Evolutionary conservation across 2,888 invertebrate genomes (phyloP).

Genomic region (Meghimatium bilineatum): DNA sequence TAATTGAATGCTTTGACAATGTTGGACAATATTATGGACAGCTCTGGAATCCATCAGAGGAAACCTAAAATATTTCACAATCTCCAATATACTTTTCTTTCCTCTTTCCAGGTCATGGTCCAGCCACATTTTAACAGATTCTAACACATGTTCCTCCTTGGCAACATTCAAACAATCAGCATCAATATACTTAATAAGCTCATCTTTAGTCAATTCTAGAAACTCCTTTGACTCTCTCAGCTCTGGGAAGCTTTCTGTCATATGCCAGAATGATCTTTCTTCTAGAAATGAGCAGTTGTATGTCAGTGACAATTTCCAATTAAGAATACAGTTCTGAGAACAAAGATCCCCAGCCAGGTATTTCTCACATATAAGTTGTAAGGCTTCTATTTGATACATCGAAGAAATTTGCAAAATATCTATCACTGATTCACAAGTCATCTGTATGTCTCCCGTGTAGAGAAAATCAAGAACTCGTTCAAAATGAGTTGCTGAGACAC

Average conservation of each 20-base stretch:
- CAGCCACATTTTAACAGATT: conserved; percentile 78
- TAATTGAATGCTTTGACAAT: conserved; percentile 11
- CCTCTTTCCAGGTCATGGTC: conserved; percentile 73
- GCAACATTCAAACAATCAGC: conserved; percentile 78
- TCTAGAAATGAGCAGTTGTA: conserved; percentile 79
- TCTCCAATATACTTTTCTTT: conserved; percentile 77
- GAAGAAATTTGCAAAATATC: conserved; percentile 86
- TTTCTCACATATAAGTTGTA: conserved; percentile 87
- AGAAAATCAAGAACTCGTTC: conserved; percentile 88
- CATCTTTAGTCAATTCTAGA: conserved; percentile 75
- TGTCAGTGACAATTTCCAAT: conserved; percentile 79
- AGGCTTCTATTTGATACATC: conserved; percentile 88
- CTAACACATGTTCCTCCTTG: conserved; percentile 79
- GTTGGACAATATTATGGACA: conserved; percentile 38
- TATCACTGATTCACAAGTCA: conserved; percentile 87
- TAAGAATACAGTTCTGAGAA: conserved; percentile 81
- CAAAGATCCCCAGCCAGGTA: conserved; percentile 84
- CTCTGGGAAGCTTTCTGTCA: conserved; percentile 70
- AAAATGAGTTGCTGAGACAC: conserved; percentile 85
- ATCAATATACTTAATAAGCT: conserved; percentile 78
- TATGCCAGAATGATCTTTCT: conserved; percentile 77
- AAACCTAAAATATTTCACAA: conserved; percentile 78
- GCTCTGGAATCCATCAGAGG: conserved; percentile 62
- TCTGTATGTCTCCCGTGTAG: conserved; percentile 85
- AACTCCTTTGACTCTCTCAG: conserved; percentile 73